Conservation (phyloP, 1,140 invertebrate genomes). For the Macrotrachela quadricornifera region DNA sequence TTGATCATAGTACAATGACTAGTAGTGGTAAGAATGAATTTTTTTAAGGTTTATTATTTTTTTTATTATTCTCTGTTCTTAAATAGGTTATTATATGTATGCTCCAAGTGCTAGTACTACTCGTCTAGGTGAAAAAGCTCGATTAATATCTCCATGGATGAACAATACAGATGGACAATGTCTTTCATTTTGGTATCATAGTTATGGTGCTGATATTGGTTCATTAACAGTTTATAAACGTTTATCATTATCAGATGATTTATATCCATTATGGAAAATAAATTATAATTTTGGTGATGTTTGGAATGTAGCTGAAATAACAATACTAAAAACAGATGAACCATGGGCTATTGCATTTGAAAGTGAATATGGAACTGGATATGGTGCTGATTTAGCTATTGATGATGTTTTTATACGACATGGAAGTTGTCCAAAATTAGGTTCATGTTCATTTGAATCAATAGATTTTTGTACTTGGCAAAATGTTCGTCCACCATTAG, state of each 20-base stretch:
- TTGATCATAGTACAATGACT: conserved; percentile 18
- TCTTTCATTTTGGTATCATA: conserved; percentile 10
- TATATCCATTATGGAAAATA: conserved; percentile 1
- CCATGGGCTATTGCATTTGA: conserved; percentile 14
- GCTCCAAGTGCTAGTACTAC: not conserved
- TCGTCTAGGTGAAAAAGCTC: not conserved
- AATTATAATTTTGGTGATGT: conserved; percentile 5
- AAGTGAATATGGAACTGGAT: conserved; percentile 14
- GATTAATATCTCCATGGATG: not conserved
- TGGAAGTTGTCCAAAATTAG: conserved; percentile 2
- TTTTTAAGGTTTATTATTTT: not conserved
- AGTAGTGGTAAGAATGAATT: not conserved
- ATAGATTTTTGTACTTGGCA: conserved; percentile 17
- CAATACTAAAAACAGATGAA: not conserved
- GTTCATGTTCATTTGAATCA: conserved; percentile 19
- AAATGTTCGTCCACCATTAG: conserved; percentile 12
- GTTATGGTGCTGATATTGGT: conserved; percentile 9
- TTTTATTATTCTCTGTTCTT: not conserved
- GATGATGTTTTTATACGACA: no score
- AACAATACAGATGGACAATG: not conserved
- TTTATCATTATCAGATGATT: not conserved
- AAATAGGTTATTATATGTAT: not conserved
- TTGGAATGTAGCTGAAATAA: conserved; percentile 4
- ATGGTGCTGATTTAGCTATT: not conserved
- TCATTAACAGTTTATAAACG: not conserved